A percentile compares a stretch with the other conserved stretches of the same genome.
Evolutionary conservation across 2,888 invertebrate genomes (phyloP).

Genomic region (Seira musarum): DNA sequence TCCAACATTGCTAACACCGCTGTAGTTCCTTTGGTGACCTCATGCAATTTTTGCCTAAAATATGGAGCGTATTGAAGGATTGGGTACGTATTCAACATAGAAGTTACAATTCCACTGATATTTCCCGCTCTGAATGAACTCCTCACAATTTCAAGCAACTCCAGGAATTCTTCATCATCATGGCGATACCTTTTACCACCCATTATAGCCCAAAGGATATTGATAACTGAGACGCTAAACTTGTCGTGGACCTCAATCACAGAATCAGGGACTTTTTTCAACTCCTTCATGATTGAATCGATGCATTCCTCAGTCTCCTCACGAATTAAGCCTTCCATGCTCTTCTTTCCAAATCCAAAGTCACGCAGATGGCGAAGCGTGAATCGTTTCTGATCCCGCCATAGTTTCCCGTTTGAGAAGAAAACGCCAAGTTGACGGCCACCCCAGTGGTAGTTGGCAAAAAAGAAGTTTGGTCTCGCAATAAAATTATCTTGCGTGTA

Average conservation of each 20-base stretch:
- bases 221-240: slow-evolving; percentile 61
- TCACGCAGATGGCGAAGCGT: slow-evolving; percentile 8
- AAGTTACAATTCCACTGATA: background rate
- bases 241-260: slow-evolving; percentile 47
- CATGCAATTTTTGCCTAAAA: slow-evolving; percentile 47
- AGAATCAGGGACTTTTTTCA: background rate
- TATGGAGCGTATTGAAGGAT: slow-evolving; percentile 60
- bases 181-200: slow-evolving; percentile 63
- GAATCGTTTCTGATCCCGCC: slow-evolving; percentile 14
- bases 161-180: slow-evolving; percentile 64
- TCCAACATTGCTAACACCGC: slow-evolving; percentile 34
- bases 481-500: slow-evolving; percentile 77
- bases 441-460: slow-evolving; percentile 66
- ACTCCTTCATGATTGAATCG: background rate
- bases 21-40: slow-evolving; percentile 6
- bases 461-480: slow-evolving; percentile 80
- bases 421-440: slow-evolving; percentile 37
- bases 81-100: slow-evolving; percentile 51
- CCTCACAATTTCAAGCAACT: slow-evolving; percentile 40
- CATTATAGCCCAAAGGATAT: slow-evolving; percentile 66
- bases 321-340: slow-evolving; percentile 9
- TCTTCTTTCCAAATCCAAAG: slow-evolving; percentile 14
- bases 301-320: slow-evolving; percentile 15
- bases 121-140: slow-evolving; percentile 49
- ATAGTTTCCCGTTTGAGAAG: slow-evolving; percentile 6